Conservation (phyloP, 2,797 vertebrate species). For the Pangasius macronema region DNA sequence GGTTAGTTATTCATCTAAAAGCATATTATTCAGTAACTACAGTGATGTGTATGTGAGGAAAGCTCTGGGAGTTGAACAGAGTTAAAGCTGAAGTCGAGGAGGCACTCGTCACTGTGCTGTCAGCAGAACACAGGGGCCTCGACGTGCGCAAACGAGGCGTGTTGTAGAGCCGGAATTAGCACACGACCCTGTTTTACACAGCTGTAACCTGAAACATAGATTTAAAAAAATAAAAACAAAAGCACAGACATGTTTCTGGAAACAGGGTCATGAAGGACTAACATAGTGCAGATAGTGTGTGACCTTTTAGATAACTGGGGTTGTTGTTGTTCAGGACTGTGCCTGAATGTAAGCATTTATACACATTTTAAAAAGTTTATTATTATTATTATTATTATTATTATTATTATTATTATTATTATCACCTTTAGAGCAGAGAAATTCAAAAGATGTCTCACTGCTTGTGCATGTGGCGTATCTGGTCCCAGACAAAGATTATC, state of each 20-base stretch:
- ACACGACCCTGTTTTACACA: slow-evolving; percentile 14
- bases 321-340: not conserved
- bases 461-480: not conserved
- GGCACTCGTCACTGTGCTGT: not conserved
- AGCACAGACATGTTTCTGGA: slow-evolving; percentile 24
- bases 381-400: not conserved
- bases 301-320: not conserved
- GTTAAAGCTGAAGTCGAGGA: not conserved
- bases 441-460: not conserved
- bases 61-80: not conserved
- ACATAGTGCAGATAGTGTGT: not conserved
- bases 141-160: slow-evolving; percentile 31
- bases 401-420: not conserved
- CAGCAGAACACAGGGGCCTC: slow-evolving; percentile 36
- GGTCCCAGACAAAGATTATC: not conserved
- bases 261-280: not conserved
- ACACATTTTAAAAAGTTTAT: not conserved
- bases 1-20: not conserved
- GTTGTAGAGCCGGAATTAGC: slow-evolving; percentile 24
- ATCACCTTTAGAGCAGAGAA: not conserved
- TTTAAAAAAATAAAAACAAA: slow-evolving; percentile 29
- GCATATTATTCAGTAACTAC: not conserved
- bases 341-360: not conserved
- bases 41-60: not conserved
- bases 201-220: slow-evolving; percentile 15